These are phyloP conservation scores for Sarcophaga peregrina DNA, from an alignment of 1,140 invertebrate species.

Conservation along the genomic window DNA sequence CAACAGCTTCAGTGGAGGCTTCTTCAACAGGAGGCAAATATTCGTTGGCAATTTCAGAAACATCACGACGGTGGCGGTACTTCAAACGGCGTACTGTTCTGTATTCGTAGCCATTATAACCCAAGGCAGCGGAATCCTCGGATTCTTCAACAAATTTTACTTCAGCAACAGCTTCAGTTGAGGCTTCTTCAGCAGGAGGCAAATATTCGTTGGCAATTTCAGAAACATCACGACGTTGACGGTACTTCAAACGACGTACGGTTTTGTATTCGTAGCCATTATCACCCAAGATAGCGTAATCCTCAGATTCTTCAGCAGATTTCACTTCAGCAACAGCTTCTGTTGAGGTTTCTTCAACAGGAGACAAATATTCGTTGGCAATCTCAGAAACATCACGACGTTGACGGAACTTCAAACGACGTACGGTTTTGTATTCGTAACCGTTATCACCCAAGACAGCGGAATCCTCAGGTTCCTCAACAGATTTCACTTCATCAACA, in stretches of 20 bases:
- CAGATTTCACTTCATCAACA: slow-evolving; percentile 29
- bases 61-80: slow-evolving; percentile 55
- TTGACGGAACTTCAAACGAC: too few species aligned
- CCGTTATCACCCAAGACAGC: too few species aligned
- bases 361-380: too few species aligned
- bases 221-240: too few species aligned
- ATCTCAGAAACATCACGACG: too few species aligned
- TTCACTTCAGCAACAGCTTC: slow-evolving; percentile 44
- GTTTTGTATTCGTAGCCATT: slow-evolving; percentile 55
- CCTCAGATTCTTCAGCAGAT: slow-evolving; percentile 45
- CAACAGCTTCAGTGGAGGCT: slow-evolving; percentile 39
- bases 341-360: slow-evolving; percentile 44
- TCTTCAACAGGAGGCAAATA: slow-evolving; percentile 50
- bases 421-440: too few species aligned
- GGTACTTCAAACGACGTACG: too few species aligned
- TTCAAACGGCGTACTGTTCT: slow-evolving; percentile 56
- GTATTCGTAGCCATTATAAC: slow-evolving; percentile 53
- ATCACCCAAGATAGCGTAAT: slow-evolving; percentile 46
- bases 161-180: slow-evolving; percentile 42
- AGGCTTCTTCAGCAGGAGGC: slow-evolving; percentile 51
- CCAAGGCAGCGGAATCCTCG: slow-evolving; percentile 53
- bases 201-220: too few species aligned
- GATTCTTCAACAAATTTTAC: slow-evolving; percentile 36
- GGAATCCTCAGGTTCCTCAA: slow-evolving; percentile 49
- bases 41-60: slow-evolving; percentile 52